A percentile compares a stretch with the other conserved stretches of the same genome.
phyloP scores from a whole-genome alignment of 2,888 invertebrate genomes.

The Scaptomyza caliginosa region DNA sequence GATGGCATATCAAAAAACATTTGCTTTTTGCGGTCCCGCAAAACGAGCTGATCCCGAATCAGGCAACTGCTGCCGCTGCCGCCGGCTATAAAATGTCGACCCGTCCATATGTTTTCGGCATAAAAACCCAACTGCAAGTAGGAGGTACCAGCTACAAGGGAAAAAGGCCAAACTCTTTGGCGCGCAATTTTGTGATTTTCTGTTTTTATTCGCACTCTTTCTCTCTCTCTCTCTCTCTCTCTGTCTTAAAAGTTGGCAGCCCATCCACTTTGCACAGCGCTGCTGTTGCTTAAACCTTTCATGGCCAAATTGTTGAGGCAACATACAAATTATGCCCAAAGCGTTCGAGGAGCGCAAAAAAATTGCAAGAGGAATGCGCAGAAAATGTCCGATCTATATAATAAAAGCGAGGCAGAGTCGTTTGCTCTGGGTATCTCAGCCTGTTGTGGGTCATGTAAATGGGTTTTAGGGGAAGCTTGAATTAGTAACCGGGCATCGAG shows the following conservation, averaged over 20 bases:
- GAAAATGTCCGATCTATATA: conserved; percentile 5
- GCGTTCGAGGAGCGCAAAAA: conserved; percentile 51
- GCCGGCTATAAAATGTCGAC: conserved; percentile 76
- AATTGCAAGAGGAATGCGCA: conserved; percentile 33
- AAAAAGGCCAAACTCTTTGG: conserved; percentile 52
- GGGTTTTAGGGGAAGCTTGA: conserved; percentile 2
- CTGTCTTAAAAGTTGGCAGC: conserved; percentile 44
- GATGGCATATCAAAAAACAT: conserved; percentile 66
- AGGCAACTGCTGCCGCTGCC: conserved; percentile 37
- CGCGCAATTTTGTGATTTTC: conserved; percentile 40
- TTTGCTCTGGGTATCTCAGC: conserved; percentile 1
- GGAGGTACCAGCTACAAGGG: conserved; percentile 8
- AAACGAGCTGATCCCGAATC: conserved; percentile 65
- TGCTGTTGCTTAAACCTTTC: conserved; percentile 69
- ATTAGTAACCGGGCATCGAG: background rate
- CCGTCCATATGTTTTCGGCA: conserved; percentile 70
- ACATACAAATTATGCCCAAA: conserved; percentile 75
- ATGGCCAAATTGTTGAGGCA: conserved; percentile 73
- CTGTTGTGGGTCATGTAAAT: conserved; percentile 36
- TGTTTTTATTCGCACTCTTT: background rate
- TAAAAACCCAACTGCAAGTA: conserved; percentile 19
- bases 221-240: background rate
- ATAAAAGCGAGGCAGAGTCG: conserved; percentile 17
- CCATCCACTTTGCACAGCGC: conserved; percentile 27
- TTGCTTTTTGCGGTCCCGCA: conserved; percentile 64